These are phyloP conservation scores for Lepeophtheirus salmonis DNA, from an alignment of 1,140 invertebrate species.

Conservation along the genomic window DNA sequence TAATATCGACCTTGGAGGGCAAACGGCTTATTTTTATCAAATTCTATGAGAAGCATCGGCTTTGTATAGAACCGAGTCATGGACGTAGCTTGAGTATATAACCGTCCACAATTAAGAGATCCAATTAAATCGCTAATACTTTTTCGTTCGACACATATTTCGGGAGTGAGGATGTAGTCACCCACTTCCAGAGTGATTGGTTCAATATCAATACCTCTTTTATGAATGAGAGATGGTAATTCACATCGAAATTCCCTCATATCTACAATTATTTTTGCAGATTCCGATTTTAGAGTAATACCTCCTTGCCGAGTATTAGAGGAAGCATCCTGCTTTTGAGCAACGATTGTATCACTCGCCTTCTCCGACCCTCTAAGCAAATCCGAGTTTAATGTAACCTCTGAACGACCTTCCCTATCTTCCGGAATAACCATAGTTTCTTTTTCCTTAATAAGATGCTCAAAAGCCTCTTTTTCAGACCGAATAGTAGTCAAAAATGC, in stretches of 20 bases:
- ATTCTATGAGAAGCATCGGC: constrained; percentile 86
- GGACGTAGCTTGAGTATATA: constrained; percentile 80
- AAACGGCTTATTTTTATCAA: constrained; percentile 83
- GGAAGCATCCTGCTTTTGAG: constrained; percentile 37
- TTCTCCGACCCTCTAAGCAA: constrained; percentile 32
- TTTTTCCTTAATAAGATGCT: constrained; percentile 72
- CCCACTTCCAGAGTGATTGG: constrained; percentile 78
- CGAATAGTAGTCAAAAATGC: constrained; percentile 70
- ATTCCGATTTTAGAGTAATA: constrained; percentile 19
- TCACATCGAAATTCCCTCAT: constrained; percentile 96
- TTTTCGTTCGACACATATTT: constrained; percentile 90
- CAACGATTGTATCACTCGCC: constrained; percentile 27
- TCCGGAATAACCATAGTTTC: constrained; percentile 77
- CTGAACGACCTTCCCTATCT: constrained; percentile 68
- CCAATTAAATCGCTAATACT: constrained; percentile 92
- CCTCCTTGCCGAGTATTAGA: constrained; percentile 18
- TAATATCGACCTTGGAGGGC: constrained; percentile 42
- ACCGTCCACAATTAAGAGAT: constrained; percentile 75
- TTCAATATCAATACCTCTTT: constrained; percentile 75
- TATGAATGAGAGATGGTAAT: constrained; percentile 78
- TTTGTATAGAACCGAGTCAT: constrained; percentile 72
- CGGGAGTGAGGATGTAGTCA: constrained; percentile 91
- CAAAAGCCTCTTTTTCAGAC: constrained; percentile 83
- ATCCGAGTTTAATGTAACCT: constrained; percentile 38
- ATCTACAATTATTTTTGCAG: constrained; percentile 66